phyloP scores from a whole-genome alignment of 2,113 vertebrate species.

The Columbina picui region DNA sequence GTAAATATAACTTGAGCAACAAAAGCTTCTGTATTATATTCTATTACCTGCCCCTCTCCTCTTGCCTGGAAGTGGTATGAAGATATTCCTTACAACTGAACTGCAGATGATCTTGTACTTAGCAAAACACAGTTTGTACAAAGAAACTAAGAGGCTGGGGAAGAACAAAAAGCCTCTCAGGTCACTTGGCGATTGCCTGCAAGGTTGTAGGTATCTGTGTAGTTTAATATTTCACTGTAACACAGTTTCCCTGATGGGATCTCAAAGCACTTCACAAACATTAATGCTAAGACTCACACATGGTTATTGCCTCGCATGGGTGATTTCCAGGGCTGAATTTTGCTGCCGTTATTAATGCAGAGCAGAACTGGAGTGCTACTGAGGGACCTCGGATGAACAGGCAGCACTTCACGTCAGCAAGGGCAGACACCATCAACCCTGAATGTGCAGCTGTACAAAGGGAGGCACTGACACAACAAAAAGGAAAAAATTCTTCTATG shows the following conservation, averaged over 20 bases:
- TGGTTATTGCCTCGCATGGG: neutral
- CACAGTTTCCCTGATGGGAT: conserved; percentile 32
- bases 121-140: neutral
- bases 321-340: neutral
- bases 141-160: neutral
- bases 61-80: neutral
- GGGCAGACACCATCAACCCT: neutral
- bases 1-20: neutral
- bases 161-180: neutral
- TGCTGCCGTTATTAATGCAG: neutral
- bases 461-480: neutral
- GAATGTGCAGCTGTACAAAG: neutral
- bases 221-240: conserved; percentile 2
- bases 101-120: conserved; percentile 31
- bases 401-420: neutral
- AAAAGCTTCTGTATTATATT: neutral
- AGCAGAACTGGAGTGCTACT: neutral
- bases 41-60: neutral
- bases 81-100: conserved; percentile 10
- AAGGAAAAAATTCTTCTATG: neutral
- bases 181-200: neutral
- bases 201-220: neutral
- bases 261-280: neutral
- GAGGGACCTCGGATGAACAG: neutral
- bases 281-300: neutral